Base-by-base conservation (phyloP, 2,797 vertebrate genomes). In the Artibeus jamaicensis region DNA sequence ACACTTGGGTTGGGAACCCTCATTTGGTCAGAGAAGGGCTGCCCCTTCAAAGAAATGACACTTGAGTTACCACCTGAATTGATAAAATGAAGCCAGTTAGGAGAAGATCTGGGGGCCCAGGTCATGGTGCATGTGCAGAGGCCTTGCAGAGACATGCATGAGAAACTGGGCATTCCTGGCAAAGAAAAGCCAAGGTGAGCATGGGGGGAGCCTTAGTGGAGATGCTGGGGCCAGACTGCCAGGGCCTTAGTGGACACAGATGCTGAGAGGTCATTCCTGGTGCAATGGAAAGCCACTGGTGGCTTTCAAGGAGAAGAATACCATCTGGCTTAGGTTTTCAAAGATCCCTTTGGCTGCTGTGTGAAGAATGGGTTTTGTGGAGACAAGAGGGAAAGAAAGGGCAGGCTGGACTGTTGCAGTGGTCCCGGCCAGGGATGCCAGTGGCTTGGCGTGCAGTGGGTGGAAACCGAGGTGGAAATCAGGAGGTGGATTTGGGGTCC, bases 121-220 rank as follows among this genome's bases (percentile, higher is more conserved):
- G 3, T 89, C 57, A 81, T 14, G 11, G 59, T 12, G 6, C 18
- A 9, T 0, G 2, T 11, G 50, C 78, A 88, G 73, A 81, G 53
- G 46, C 6, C 73, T 32, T 57, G n/a, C 22, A 39, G 84, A 86
- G 29, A 83, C 87, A 37, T 50, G 12, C 74, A 71, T 9, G 57
- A 86, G 62, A 71, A 37, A 37, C 59, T 5, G 55, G 62, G n/a
- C 50, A 2, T 59, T 46, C 16, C 65, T 62, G 26, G 34, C 8
- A 1, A 0, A 29, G 71, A 76, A 84, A 44, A 55, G 50, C 19
- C 86, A 70, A 9, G 18, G 15, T 34, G 18, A 81, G 12, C 19
- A 0, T 32, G 71, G 34, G 0, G 29, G 39, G 26, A 12, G 9
- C 3, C 22, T 29, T 1, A n/a, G 34, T 26, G 2, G 26, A 67